phyloP scores from a whole-genome alignment of 2,888 invertebrate species.

The Troilus luridus region DNA sequence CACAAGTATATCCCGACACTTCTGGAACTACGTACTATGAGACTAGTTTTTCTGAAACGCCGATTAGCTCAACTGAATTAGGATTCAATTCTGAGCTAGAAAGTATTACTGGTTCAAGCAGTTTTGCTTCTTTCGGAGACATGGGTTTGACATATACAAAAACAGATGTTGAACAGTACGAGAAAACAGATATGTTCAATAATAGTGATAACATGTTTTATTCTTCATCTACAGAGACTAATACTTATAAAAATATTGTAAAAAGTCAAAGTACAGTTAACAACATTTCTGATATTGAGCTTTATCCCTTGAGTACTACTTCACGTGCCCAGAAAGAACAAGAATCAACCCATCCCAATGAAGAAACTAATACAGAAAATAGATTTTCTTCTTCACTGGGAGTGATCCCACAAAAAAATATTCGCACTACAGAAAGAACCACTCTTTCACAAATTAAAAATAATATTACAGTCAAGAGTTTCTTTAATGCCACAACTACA shows the following conservation, averaged over 20 bases:
- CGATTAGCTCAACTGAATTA: constrained; percentile 6
- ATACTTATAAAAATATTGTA: background rate
- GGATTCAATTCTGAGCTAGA: background rate
- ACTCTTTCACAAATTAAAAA: background rate
- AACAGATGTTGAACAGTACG: background rate
- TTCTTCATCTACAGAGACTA: background rate
- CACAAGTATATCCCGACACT: constrained; percentile 35
- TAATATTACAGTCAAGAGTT: background rate
- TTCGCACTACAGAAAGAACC: background rate
- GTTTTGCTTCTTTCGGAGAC: background rate
- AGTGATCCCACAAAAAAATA: background rate
- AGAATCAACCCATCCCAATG: background rate
- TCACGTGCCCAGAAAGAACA: background rate
- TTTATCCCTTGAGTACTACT: background rate
- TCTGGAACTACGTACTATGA: constrained; percentile 15
- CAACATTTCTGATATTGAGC: background rate
- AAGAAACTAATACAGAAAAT: background rate
- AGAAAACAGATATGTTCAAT: background rate
- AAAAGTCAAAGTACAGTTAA: background rate
- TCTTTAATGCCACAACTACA: background rate
- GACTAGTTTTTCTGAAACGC: constrained; percentile 20
- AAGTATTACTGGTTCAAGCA: background rate
- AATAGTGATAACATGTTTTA: background rate
- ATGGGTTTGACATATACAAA: background rate
- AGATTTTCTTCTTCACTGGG: background rate